These are phyloP conservation scores for Pherbina coryleti DNA, from an alignment of 2,888 invertebrate genomes.

Conservation along the genomic window DNA sequence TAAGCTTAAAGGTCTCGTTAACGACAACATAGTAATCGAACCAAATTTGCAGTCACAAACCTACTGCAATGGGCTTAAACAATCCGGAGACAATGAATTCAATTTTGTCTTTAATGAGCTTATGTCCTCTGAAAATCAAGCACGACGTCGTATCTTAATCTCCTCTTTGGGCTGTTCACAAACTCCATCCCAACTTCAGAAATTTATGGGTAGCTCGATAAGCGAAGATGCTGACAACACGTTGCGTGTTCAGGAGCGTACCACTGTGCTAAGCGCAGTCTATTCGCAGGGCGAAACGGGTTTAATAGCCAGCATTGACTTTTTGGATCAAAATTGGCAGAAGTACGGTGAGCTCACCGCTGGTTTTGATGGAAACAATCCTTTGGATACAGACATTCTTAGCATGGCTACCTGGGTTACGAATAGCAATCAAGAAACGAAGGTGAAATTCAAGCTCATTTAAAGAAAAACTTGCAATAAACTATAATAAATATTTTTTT, in stretches of 20 bases:
- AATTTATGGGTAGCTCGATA: conserved; percentile 69
- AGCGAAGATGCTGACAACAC: conserved; percentile 44
- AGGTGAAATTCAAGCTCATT: conserved; percentile 48
- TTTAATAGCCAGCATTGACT: conserved; percentile 71
- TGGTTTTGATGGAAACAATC: conserved; percentile 58
- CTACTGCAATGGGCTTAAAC: conserved; percentile 67
- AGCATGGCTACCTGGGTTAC: conserved; percentile 59
- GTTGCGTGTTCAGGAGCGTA: conserved; percentile 59
- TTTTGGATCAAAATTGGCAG: conserved; percentile 69
- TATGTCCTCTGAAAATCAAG: conserved; percentile 71
- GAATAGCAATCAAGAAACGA: conserved; percentile 55
- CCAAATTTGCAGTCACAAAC: conserved; percentile 63
- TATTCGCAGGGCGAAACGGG: conserved; percentile 67
- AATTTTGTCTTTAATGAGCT: conserved; percentile 75
- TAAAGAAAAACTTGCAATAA: too few relatives aligned
- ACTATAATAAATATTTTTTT: not conserved
- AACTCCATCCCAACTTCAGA: conserved; percentile 71
- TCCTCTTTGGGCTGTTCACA: conserved; percentile 77
- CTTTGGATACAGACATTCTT: conserved; percentile 57
- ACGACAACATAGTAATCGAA: conserved; percentile 54
- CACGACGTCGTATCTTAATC: conserved; percentile 74
- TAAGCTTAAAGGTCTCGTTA: conserved; percentile 54
- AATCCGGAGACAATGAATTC: conserved; percentile 72
- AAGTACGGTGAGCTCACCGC: conserved; percentile 56
- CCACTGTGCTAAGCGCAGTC: conserved; percentile 56